phyloP scores from a whole-genome alignment of 2,888 invertebrate species.

The Stenotaenia linearis region DNA sequence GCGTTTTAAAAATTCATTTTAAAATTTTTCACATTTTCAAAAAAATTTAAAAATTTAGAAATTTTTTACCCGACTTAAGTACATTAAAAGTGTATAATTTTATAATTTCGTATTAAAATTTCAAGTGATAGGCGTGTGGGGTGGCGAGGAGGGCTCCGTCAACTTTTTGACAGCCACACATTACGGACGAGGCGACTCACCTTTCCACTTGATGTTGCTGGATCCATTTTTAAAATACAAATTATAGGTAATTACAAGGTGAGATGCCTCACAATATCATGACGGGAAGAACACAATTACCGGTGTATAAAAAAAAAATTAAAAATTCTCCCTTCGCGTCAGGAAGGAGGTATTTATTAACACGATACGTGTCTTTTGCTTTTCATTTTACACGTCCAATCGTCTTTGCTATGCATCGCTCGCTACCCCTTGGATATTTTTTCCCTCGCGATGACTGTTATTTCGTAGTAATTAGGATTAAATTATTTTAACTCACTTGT shows the following conservation, averaged over 20 bases:
- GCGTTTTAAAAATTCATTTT: no score
- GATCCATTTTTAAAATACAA: conserved; percentile 26
- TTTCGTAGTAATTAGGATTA: conserved; percentile 5
- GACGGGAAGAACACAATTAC: conserved; percentile 26
- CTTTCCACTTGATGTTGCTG: conserved; percentile 20
- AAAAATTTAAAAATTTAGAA: no score
- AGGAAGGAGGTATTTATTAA: conserved; percentile 22
- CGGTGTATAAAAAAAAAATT: neutral
- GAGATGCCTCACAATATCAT: conserved; percentile 24
- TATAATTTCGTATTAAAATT: no score
- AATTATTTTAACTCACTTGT: conserved; percentile 56
- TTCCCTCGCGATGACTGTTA: neutral
- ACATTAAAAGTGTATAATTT: no score
- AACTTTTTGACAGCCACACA: conserved; percentile 19
- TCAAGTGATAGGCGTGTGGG: neutral
- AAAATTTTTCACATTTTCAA: neutral
- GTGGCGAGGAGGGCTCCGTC: neutral
- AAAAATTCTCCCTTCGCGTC: neutral
- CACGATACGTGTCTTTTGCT: conserved; percentile 23
- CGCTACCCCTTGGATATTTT: neutral
- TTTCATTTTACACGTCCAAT: conserved; percentile 2
- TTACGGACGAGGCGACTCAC: conserved; percentile 26
- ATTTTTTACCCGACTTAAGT: no score
- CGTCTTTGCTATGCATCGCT: neutral
- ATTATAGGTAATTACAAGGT: conserved; percentile 26